phyloP scores from a whole-genome alignment of 2,113 vertebrate genomes.

The Malurus cyaneus region DNA sequence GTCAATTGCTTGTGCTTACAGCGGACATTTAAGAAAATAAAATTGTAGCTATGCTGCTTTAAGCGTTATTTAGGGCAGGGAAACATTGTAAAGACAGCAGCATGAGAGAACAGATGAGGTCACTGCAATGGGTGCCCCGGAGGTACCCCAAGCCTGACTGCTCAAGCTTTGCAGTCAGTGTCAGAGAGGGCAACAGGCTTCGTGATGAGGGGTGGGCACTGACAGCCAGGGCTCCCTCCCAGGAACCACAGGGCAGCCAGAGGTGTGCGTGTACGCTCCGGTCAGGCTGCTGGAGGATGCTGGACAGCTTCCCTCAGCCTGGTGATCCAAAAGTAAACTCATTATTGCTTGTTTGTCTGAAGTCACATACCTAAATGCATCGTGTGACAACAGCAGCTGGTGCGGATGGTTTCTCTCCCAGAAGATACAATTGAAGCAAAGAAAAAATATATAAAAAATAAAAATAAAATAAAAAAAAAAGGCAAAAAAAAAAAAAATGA shows the following conservation, averaged over 20 bases:
- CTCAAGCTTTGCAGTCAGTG: background rate
- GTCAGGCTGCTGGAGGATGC: background rate
- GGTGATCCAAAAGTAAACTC: background rate
- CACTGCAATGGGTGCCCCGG: background rate
- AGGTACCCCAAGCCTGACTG: background rate
- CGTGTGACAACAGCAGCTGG: slow-evolving; percentile 50
- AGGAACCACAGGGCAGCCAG: background rate
- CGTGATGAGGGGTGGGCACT: background rate
- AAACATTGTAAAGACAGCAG: background rate
- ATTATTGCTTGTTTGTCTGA: slow-evolving; percentile 56
- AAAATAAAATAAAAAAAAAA: background rate
- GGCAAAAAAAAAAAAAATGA: no score
- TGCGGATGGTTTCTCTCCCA: background rate
- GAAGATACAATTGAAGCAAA: background rate
- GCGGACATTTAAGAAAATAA: background rate
- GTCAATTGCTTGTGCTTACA: background rate
- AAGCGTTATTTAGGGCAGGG: background rate
- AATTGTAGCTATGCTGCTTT: background rate
- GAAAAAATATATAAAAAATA: no score
- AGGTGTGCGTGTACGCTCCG: accelerated
- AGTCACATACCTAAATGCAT: background rate
- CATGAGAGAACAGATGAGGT: background rate
- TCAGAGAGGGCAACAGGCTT: background rate
- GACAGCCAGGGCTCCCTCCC: background rate
- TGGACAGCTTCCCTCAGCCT: background rate